These are phyloP conservation scores for Pheosia tremula DNA, from an alignment of 2,888 invertebrate species.

Conservation along the genomic window DNA sequence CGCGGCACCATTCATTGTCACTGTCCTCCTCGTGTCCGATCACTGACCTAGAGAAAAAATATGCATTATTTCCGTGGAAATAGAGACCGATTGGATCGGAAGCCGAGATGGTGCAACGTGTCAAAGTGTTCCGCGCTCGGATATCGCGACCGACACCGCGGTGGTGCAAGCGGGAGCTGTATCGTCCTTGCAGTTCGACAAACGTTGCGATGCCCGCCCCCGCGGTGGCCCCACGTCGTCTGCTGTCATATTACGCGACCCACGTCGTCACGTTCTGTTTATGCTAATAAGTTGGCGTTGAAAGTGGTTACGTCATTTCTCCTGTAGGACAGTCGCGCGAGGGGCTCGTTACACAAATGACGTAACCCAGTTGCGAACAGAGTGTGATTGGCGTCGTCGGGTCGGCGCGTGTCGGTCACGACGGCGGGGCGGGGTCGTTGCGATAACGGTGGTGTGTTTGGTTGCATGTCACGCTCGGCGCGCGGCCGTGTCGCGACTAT, in stretches of 20 bases:
- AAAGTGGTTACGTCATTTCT: background rate
- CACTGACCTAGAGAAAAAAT: slow-evolving; percentile 64
- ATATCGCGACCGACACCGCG: slow-evolving; percentile 1
- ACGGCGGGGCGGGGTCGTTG: slow-evolving; percentile 28
- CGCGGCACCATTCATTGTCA: slow-evolving; percentile 8
- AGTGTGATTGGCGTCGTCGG: background rate
- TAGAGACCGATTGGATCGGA: slow-evolving; percentile 25
- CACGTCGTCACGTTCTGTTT: background rate
- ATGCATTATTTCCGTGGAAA: slow-evolving; percentile 69
- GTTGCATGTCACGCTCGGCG: slow-evolving; percentile 70
- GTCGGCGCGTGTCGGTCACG: slow-evolving; percentile 20
- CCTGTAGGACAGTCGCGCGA: background rate
- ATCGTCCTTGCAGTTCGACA: too few species aligned
- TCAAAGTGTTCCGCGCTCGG: slow-evolving; percentile 10
- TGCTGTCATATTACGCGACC: too few species aligned
- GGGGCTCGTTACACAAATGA: background rate
- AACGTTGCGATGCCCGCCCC: background rate
- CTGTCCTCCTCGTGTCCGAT: slow-evolving; percentile 18
- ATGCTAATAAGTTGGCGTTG: background rate
- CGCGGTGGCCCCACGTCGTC: background rate
- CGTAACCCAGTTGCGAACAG: background rate
- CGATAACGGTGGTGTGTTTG: slow-evolving; percentile 65
- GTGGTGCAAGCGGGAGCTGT: too few species aligned
- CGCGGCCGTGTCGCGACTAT: slow-evolving; percentile 43
- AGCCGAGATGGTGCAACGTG: slow-evolving; percentile 18